Evolutionary conservation across 2,113 vertebrate species (phyloP).

Genomic region (Coturnix japonica): DNA sequence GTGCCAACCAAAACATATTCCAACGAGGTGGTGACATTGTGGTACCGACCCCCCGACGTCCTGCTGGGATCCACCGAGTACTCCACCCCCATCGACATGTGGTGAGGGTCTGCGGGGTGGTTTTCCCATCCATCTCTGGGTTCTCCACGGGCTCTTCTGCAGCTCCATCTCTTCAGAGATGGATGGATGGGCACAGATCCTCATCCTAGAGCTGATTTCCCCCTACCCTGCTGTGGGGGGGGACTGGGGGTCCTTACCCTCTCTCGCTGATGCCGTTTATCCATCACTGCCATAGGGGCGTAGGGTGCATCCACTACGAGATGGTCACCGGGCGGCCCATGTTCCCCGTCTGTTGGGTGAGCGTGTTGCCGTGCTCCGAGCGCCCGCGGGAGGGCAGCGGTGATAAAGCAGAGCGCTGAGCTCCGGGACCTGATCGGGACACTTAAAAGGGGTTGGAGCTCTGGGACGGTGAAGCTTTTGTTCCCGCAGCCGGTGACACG

Average conservation of each 20-base stretch:
- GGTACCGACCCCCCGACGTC: slow-evolving; percentile 96
- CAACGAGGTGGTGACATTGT: slow-evolving; percentile 96
- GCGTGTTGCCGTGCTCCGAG: neutral
- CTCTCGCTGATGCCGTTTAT: neutral
- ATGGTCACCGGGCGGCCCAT: slow-evolving; percentile 94
- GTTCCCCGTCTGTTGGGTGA: slow-evolving; percentile 91
- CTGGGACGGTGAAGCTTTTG: neutral
- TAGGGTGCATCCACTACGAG: slow-evolving; percentile 94
- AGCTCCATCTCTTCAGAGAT: neutral
- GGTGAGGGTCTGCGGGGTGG: slow-evolving; percentile 69
- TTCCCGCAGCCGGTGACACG: rapidly evolving
- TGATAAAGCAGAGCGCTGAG: neutral
- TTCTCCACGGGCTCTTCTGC: neutral
- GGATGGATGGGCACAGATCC: neutral
- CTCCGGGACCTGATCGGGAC: too few species aligned
- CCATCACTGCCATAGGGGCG: slow-evolving; percentile 80
- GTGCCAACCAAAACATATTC: slow-evolving; percentile 97
- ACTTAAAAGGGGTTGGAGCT: too few species aligned
- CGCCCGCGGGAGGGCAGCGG: slow-evolving; percentile 64
- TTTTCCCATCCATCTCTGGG: neutral
- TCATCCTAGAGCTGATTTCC: neutral
- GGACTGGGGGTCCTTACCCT: too few species aligned
- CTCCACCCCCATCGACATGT: slow-evolving; percentile 97
- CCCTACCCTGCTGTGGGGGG: neutral
- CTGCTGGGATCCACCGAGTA: slow-evolving; percentile 95